phyloP scores from a whole-genome alignment of 2,113 vertebrate species.

The Myotis davidii region DNA sequence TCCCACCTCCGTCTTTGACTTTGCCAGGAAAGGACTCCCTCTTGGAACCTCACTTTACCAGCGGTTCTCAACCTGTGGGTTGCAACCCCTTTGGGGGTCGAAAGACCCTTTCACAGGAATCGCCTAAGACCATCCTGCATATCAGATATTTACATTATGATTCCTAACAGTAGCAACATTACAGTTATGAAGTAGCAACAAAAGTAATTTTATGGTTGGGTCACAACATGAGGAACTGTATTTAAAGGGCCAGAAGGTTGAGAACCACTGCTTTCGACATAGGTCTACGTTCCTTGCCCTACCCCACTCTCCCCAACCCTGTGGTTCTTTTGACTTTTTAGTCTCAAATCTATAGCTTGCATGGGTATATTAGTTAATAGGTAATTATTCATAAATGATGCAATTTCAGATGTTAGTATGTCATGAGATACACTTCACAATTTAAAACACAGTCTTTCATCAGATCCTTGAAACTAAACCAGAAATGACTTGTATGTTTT shows the following conservation, averaged over 20 bases:
- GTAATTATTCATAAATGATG: neutral
- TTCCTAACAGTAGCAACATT: too few species aligned
- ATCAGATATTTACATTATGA: too few species aligned
- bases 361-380: neutral
- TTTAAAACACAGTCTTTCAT: constrained; percentile 18
- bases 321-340: neutral
- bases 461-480: constrained; percentile 2
- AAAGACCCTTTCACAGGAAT: too few species aligned
- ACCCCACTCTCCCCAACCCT: neutral
- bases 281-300: neutral
- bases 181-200: too few species aligned
- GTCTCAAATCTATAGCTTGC: neutral
- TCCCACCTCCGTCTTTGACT: neutral
- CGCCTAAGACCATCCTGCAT: too few species aligned
- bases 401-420: neutral
- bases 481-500: constrained; percentile 15
- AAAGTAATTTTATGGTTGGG: too few species aligned
- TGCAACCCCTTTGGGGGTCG: too few species aligned
- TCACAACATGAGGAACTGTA: too few species aligned
- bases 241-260: too few species aligned
- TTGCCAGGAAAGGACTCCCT: neutral
- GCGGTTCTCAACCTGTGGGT: too few species aligned
- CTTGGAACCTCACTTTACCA: neutral
- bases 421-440: neutral
- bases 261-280: neutral